Base-by-base conservation (phyloP, 2,797 vertebrate genomes). In the Neosilurus mollespiculum region DNA sequence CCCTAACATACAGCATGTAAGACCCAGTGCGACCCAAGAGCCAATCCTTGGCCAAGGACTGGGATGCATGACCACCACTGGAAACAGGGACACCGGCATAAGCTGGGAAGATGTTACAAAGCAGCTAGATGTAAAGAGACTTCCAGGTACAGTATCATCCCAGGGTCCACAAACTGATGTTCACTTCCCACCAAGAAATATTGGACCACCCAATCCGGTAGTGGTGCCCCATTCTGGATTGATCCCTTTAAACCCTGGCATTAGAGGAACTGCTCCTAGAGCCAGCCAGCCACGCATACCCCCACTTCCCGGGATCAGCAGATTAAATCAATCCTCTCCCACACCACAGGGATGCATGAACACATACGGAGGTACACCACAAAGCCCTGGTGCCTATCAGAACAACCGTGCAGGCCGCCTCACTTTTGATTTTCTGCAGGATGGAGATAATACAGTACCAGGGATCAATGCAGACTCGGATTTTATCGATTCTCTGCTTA, bases 401-500 rank as follows among this genome's bases (percentile, higher is more conserved):
- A 96, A 93, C 83, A 96, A 95, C 86, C 94, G 95, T 2, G 85
- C 93, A 70, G 95, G 91, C 82, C 96, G 96, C 56, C 88, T 98
- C 87, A 95, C 95, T 0, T 99, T 99, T 91, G 97, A 98, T 93
- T 98, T 99, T 92, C 95, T 99, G 81, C 97, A 96, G 24, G 97
- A 97, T 87, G 94, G 95, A 20, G 96, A 98, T 90, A 96, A 93
- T 92, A 96, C 97, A 66, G 97, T 98, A 69, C 96, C 98, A 10
- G 95, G 94, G 0, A 97, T 98, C 85, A 98, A 96, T 90, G 95
- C 96, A 11, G 98, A 99, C 88, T 97, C 96, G 0, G 98, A 99
- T 90, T 99, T 99, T 92, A 97, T 99, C 69, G 98, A 99, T 90
- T 98, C 97, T 16, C 92, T 99, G 89, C 93, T 99, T 87, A 99